Evolutionary conservation across 2,888 invertebrate species (phyloP).

Genomic region (Caenorhabditis drosophilae): DNA sequence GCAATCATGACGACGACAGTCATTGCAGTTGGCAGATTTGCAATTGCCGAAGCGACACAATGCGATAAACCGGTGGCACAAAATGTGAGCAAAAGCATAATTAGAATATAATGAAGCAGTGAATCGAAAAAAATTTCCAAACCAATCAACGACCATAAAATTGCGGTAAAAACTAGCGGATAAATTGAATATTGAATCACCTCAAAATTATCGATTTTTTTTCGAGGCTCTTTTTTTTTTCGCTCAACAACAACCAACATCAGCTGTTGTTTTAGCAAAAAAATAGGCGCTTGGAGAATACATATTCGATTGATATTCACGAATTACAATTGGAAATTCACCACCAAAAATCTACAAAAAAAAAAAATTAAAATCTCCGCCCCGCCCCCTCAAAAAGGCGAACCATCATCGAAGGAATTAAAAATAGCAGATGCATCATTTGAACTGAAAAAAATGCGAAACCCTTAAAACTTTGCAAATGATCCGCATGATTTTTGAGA

Average conservation of each 20-base stretch:
- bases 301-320: conserved; percentile 89
- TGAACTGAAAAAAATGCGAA: conserved; percentile 86
- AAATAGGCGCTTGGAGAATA: conserved; percentile 89
- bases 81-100: conserved; percentile 26
- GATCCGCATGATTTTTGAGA: conserved; percentile 82
- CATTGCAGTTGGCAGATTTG: conserved; percentile 31
- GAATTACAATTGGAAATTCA: conserved; percentile 84
- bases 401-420: conserved; percentile 89
- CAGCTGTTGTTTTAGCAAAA: conserved; percentile 80
- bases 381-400: conserved; percentile 70
- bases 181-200: conserved; percentile 83
- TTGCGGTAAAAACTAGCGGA: conserved; percentile 81
- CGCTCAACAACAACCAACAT: conserved; percentile 72
- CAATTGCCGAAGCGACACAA: conserved; percentile 37
- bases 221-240: not conserved
- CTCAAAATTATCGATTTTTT: conserved; percentile 64
- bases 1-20: conserved; percentile 27
- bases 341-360: conserved; percentile 81
- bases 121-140: conserved; percentile 5
- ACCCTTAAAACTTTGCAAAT: conserved; percentile 90
- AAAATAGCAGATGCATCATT: conserved; percentile 91
- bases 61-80: conserved; percentile 2
- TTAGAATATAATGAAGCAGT: conserved; percentile 10
- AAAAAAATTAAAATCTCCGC: not conserved
- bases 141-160: conserved; percentile 87